These are phyloP conservation scores for Cotesia typhae DNA, from an alignment of 1,140 invertebrate genomes.

Conservation along the genomic window DNA sequence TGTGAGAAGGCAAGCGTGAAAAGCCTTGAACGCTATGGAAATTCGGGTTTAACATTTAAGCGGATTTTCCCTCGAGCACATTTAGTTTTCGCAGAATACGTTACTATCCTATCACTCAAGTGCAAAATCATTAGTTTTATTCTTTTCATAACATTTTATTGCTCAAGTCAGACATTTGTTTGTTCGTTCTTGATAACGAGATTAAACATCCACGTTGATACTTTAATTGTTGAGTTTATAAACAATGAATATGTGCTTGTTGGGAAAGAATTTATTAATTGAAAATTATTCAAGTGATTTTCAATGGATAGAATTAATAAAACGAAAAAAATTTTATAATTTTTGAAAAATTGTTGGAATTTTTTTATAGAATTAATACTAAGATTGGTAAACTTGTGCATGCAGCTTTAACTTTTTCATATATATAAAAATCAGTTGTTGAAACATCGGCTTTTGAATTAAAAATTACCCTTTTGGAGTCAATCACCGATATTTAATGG, in stretches of 20 bases:
- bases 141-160: not conserved
- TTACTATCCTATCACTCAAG: constrained; percentile 1
- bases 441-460: too few relatives aligned
- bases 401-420: too few relatives aligned
- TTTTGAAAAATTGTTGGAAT: too few relatives aligned
- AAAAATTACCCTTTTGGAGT: too few relatives aligned
- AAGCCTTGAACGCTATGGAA: constrained; percentile 10
- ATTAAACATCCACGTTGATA: not conserved
- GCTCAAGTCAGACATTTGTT: not conserved
- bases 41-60: constrained; percentile 26
- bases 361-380: too few relatives aligned
- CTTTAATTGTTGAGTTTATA: not conserved
- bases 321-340: too few relatives aligned
- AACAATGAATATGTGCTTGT: not conserved
- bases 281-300: too few relatives aligned
- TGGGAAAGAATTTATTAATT: too few relatives aligned
- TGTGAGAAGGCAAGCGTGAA: constrained; percentile 13
- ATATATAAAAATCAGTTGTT: too few relatives aligned
- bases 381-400: too few relatives aligned
- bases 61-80: constrained; percentile 10
- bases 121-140: not conserved
- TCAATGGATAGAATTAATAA: too few relatives aligned
- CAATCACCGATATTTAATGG: too few relatives aligned
- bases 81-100: not conserved
- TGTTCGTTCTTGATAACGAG: not conserved